phyloP scores from a whole-genome alignment of 2,113 vertebrate genomes.

The Mellivora capensis region DNA sequence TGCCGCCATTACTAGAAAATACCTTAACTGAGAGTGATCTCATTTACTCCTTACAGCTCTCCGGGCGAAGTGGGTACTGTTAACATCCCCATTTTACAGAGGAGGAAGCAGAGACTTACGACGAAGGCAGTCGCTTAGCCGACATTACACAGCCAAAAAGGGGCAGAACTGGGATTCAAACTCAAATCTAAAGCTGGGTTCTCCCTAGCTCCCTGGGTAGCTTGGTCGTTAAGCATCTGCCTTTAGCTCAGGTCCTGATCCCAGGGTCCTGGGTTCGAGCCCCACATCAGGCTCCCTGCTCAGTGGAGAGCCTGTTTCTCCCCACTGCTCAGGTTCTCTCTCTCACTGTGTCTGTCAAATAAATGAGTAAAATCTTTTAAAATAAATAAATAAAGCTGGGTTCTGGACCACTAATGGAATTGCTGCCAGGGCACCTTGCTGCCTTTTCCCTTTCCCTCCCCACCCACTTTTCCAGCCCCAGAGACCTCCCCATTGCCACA shows the following conservation, averaged over 20 bases:
- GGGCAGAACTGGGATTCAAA: neutral
- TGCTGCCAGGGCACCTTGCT: neutral
- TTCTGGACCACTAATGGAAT: neutral
- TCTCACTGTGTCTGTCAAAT: too few relatives aligned
- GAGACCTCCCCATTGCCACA: rapidly evolving
- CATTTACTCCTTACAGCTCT: neutral
- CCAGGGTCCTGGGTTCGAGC: too few relatives aligned
- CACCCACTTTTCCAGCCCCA: neutral
- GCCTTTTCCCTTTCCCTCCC: neutral
- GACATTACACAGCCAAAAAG: neutral
- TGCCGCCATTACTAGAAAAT: neutral
- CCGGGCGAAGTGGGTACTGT: neutral
- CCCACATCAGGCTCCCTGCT: too few relatives aligned
- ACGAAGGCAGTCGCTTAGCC: neutral
- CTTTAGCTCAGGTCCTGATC: too few relatives aligned
- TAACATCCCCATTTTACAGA: neutral
- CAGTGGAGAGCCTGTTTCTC: too few relatives aligned
- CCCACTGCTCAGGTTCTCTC: too few relatives aligned
- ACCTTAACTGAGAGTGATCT: neutral
- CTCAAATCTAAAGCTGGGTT: neutral
- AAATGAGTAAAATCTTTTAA: too few relatives aligned
- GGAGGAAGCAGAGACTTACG: neutral
- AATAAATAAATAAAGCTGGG: neutral
- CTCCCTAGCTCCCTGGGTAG: neutral
- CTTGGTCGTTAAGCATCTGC: too few relatives aligned